Conservation (phyloP, 1,140 invertebrate genomes). For the Drosophila neocordata region DNA sequence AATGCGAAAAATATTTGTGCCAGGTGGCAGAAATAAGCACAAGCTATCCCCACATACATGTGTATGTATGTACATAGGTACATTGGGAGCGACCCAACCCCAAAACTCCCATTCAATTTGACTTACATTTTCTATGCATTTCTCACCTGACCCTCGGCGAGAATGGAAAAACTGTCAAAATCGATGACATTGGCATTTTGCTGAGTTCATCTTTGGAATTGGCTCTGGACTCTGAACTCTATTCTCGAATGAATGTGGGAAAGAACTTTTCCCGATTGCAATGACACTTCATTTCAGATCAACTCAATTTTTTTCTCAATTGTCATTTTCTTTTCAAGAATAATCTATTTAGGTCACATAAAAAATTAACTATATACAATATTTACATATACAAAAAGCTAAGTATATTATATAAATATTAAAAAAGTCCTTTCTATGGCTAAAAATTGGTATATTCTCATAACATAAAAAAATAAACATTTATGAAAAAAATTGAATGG, state of each 20-base stretch:
- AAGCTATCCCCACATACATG: not conserved
- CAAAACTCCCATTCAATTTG: not conserved
- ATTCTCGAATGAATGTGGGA: not conserved
- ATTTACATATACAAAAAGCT: not conserved
- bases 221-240: not conserved
- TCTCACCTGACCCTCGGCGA: conserved; percentile 36
- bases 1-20: conserved; percentile 46
- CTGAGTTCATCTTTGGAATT: not conserved
- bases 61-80: no score
- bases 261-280: not conserved
- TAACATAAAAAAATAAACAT: no score
- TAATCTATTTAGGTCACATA: not conserved
- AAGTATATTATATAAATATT: not conserved
- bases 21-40: not conserved
- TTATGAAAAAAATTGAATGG: no score
- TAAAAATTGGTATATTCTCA: no score
- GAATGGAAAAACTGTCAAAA: conserved; percentile 29
- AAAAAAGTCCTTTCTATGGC: not conserved
- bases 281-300: not conserved
- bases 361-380: not conserved
- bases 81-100: not conserved
- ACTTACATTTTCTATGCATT: conserved; percentile 42
- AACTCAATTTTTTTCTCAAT: not conserved
- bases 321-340: not conserved
- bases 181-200: conserved; percentile 59